Base-by-base conservation (phyloP, 1,140 invertebrate species). In the Zaprionus africanus region DNA sequence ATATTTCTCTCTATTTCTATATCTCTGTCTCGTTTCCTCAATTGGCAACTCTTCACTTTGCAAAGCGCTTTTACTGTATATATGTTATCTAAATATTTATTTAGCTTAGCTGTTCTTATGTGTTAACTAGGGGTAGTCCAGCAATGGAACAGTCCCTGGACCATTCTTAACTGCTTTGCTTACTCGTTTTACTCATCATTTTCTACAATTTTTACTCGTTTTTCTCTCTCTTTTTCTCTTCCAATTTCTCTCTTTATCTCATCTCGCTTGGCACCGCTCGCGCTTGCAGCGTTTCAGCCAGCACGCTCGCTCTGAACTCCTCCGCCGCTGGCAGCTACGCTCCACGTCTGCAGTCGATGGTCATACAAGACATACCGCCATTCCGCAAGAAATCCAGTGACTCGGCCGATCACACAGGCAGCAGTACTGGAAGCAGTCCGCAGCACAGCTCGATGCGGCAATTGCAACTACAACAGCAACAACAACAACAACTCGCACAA, bases 361-460 rank as follows among this genome's bases (percentile, higher is more conserved):
- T 80, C 87, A 94, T 92, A 92, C 84, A 93, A 90, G 91, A 93
- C 77, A 94, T 94, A 79, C 94, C 94, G 49, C 94, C 94, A 5
- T 94, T 94, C 83, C 92, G 91, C 56, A 90, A 94, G 93, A 77
- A 92, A 83, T 92, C 92, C 5, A 91, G 68, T 49, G 91, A 92
- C 54, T 92, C 91, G 19, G 81, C 85, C 56, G 91, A 91, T 56
- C 79, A 84, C 22, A 91, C 84, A 9, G 80, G 78, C 59, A 91
- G 82, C 78, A 92, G 90, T 66, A 81, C 77, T n/a, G 64, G 78
- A 67, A 91, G 90, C 82, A 92, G 91, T 83, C 91, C 87, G 4
- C 87, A 83, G 51, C 78, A 80, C 12, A 65, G 75, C 19, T 73
- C 88, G 4, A 75, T 79, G 79, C 76, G 76, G 2, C 82, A 86